phyloP scores from a whole-genome alignment of 2,888 invertebrate genomes.

The Steinernema hermaphroditum region DNA sequence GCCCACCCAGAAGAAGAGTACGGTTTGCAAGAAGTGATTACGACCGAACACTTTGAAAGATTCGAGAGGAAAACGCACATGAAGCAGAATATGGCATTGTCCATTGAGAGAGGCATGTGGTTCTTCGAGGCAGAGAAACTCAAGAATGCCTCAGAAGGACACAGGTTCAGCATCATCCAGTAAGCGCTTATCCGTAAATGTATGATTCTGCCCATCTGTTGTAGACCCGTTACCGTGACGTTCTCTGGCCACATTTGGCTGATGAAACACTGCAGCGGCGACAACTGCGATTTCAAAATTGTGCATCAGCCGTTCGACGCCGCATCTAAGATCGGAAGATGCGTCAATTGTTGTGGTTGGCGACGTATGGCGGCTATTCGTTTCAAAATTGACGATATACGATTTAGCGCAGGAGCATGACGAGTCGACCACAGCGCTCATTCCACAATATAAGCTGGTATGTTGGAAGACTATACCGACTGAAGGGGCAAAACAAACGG shows the following conservation, averaged over 20 bases:
- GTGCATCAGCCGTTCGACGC: neutral
- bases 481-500: neutral
- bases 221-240: neutral
- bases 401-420: neutral
- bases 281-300: neutral
- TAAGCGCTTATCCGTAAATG: too few relatives aligned
- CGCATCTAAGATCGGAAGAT: neutral
- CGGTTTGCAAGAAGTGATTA: too few relatives aligned
- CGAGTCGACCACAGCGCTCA: neutral
- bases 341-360: neutral
- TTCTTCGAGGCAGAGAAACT: too few relatives aligned
- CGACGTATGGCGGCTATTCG: neutral
- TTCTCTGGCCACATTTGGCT: neutral
- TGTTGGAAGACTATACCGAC: neutral
- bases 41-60: too few relatives aligned
- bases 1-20: too few relatives aligned
- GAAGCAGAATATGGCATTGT: too few relatives aligned
- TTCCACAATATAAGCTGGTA: neutral
- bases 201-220: neutral
- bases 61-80: too few relatives aligned
- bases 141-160: too few relatives aligned
- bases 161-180: too few relatives aligned
- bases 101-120: too few relatives aligned
- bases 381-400: neutral
- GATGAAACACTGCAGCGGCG: neutral